phyloP scores from a whole-genome alignment of 2,888 invertebrate genomes.

The Tiliacea citrago region DNA sequence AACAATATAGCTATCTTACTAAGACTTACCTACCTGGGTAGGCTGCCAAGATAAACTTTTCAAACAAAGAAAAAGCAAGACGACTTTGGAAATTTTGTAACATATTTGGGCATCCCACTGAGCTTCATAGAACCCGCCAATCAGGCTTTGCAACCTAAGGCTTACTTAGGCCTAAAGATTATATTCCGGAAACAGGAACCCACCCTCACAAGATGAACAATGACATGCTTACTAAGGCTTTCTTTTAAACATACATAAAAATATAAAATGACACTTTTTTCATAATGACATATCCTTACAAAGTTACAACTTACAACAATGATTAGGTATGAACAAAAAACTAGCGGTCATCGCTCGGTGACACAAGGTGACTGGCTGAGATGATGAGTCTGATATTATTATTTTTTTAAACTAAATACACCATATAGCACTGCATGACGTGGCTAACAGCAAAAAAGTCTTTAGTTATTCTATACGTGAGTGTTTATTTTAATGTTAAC shows the following conservation, averaged over 20 bases:
- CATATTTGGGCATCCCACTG: background rate
- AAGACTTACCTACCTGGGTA: too few relatives aligned
- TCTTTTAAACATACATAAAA: too few relatives aligned
- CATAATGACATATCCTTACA: background rate
- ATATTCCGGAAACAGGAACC: background rate
- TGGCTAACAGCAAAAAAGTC: background rate
- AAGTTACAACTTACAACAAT: too few relatives aligned
- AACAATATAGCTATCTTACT: background rate
- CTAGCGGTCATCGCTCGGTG: conserved; percentile 55
- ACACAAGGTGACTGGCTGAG: conserved; percentile 60
- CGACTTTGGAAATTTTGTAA: background rate
- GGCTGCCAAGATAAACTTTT: too few relatives aligned
- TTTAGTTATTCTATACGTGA: conserved; percentile 1
- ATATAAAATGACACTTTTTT: background rate
- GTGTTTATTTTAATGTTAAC: conserved; percentile 1
- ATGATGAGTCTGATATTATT: conserved; percentile 48
- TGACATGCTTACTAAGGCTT: background rate
- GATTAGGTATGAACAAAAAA: conserved; percentile 42
- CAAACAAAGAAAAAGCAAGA: background rate
- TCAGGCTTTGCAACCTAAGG: background rate
- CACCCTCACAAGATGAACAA: background rate
- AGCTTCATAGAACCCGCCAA: background rate
- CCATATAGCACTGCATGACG: conserved; percentile 10
- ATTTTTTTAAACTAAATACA: conserved; percentile 27
- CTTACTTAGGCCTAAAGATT: background rate